phyloP scores from a whole-genome alignment of 1,140 invertebrate species.

The Arctopsyche grandis region DNA sequence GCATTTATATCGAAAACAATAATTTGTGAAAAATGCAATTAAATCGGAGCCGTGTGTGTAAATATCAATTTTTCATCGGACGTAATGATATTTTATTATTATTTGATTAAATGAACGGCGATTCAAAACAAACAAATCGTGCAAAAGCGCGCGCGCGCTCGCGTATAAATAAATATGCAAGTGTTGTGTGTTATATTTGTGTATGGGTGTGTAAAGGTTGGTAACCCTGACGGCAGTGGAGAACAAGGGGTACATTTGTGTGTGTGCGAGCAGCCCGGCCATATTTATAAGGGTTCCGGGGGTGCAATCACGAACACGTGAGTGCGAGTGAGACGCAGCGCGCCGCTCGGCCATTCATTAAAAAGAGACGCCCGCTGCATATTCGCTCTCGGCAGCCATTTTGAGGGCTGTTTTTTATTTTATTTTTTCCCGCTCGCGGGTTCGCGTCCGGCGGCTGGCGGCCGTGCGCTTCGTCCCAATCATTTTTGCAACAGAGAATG shows the following conservation, averaged over 20 bases:
- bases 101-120: background rate
- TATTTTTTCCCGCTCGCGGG: slow-evolving; percentile 62
- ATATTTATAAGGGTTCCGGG: slow-evolving; percentile 69
- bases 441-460: slow-evolving; percentile 29
- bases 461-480: slow-evolving; percentile 10
- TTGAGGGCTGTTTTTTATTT: slow-evolving; percentile 68
- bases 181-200: background rate
- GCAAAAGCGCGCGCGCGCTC: background rate
- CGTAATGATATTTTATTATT: no score
- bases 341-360: slow-evolving; percentile 42
- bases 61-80: no score
- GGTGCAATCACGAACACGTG: slow-evolving; percentile 67
- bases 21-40: no score
- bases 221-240: background rate
- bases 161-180: background rate
- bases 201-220: background rate
- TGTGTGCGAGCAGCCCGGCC: slow-evolving; percentile 59
- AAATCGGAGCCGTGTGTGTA: no score
- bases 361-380: slow-evolving; percentile 58
- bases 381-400: slow-evolving; percentile 64
- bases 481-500: slow-evolving; percentile 20
- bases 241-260: background rate
- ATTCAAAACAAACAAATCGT: background rate
- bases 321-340: slow-evolving; percentile 57
- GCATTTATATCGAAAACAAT: no score